A percentile compares a stretch with the other conserved stretches of the same genome.
Conservation (phyloP, 1,140 invertebrate species). For the Drosophila dunni region DNA sequence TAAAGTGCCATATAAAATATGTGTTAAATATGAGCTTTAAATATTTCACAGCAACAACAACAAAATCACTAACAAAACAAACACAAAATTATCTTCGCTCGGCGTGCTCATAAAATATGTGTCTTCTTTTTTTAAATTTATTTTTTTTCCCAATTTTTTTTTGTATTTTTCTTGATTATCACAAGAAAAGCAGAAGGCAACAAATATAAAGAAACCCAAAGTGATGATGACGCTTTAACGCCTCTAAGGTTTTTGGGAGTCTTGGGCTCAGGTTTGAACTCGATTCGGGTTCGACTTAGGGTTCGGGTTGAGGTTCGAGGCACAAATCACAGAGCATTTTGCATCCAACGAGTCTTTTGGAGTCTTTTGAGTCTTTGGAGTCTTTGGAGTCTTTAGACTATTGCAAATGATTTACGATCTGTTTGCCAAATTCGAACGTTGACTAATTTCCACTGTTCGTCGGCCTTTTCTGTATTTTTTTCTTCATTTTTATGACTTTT, state of each 20-base stretch:
- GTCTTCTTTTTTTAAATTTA: conserved; percentile 21
- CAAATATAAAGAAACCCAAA: conserved; percentile 4
- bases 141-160: no score
- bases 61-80: conserved; percentile 19
- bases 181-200: conserved; percentile 26
- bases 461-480: background rate
- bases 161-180: conserved; percentile 50
- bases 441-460: conserved; percentile 66
- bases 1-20: conserved; percentile 67
- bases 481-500: conserved; percentile 24
- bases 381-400: conserved; percentile 8
- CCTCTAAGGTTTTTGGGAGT: conserved; percentile 13
- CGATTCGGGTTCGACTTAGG: conserved; percentile 7
- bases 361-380: conserved; percentile 8
- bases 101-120: conserved; percentile 55
- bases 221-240: conserved; percentile 44
- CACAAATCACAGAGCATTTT: conserved; percentile 50
- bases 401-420: conserved; percentile 69
- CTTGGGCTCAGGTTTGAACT: background rate
- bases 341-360: conserved; percentile 33
- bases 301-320: conserved; percentile 20
- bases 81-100: conserved; percentile 40
- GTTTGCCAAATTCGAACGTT: conserved; percentile 74
- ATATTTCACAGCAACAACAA: conserved; percentile 39
- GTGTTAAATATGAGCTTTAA: conserved; percentile 69